Evolutionary conservation across 2,113 vertebrate genomes (phyloP).

Genomic region (Mastomys natalensis): DNA sequence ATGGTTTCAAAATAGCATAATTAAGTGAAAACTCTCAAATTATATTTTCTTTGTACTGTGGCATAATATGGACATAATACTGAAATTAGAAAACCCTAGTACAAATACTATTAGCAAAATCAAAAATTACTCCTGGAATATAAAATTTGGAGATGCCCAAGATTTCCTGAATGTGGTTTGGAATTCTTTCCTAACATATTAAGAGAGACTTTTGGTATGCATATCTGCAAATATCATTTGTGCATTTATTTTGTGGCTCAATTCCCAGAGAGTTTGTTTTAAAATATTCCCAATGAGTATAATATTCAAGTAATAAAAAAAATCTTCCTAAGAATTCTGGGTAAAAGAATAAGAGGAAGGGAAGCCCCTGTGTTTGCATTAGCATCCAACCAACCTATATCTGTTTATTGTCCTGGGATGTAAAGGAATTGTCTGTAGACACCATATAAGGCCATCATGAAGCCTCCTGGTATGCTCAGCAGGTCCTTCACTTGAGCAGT

Average conservation of each 20-base stretch:
- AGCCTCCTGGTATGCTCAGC: fast-evolving
- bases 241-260: neutral
- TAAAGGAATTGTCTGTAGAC: neutral
- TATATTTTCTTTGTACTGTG: neutral
- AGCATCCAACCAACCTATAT: neutral
- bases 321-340: neutral
- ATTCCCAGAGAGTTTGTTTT: neutral
- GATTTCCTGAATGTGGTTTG: neutral
- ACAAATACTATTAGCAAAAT: neutral
- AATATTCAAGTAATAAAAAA: neutral
- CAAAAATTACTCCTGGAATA: slow-evolving; percentile 19
- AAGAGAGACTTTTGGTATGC: neutral
- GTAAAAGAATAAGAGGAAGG: neutral
- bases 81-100: neutral
- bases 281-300: slow-evolving; percentile 12
- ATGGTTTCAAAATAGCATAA: slow-evolving; percentile 15
- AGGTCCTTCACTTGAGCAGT: neutral
- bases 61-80: neutral
- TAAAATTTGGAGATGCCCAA: slow-evolving; percentile 17
- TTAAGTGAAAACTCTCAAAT: slow-evolving; percentile 57
- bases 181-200: neutral
- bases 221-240: slow-evolving; percentile 41
- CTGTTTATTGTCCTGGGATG: neutral
- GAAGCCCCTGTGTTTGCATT: neutral
- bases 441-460: fast-evolving